phyloP scores from a whole-genome alignment of 2,113 vertebrate genomes.

The Okapia johnstoni region DNA sequence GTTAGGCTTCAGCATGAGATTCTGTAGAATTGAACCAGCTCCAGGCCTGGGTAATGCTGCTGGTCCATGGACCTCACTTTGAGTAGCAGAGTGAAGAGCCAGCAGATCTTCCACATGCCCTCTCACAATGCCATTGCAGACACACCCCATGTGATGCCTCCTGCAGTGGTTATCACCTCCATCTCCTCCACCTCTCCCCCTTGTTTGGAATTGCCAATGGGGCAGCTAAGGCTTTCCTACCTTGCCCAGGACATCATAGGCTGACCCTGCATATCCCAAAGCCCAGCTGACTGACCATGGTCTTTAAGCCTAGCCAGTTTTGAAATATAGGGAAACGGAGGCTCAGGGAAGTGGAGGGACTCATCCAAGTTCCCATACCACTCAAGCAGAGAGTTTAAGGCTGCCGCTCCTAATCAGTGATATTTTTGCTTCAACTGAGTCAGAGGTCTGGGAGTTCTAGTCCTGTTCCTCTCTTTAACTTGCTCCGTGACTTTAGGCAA shows the following conservation, averaged over 20 bases:
- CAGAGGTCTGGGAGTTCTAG: background rate
- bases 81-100: background rate
- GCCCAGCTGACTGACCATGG: background rate
- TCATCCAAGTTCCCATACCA: background rate
- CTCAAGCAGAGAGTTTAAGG: background rate
- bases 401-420: background rate
- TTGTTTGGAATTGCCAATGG: background rate
- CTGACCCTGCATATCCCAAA: background rate
- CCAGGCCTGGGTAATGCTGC: background rate
- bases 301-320: background rate
- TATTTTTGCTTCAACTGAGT: background rate
- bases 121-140: accelerated
- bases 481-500: background rate
- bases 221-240: background rate
- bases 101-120: background rate
- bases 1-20: background rate
- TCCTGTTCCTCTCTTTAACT: background rate
- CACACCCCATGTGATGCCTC: accelerated
- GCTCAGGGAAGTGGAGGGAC: background rate
- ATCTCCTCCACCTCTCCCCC: background rate
- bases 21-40: background rate
- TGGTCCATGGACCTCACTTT: background rate
- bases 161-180: background rate
- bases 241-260: background rate
- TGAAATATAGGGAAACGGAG: background rate